Evolutionary conservation across 2,888 invertebrate species (phyloP), one percentile per base, ranked within the genome.

Genomic region (Steinernema carpocapsae): DNA sequence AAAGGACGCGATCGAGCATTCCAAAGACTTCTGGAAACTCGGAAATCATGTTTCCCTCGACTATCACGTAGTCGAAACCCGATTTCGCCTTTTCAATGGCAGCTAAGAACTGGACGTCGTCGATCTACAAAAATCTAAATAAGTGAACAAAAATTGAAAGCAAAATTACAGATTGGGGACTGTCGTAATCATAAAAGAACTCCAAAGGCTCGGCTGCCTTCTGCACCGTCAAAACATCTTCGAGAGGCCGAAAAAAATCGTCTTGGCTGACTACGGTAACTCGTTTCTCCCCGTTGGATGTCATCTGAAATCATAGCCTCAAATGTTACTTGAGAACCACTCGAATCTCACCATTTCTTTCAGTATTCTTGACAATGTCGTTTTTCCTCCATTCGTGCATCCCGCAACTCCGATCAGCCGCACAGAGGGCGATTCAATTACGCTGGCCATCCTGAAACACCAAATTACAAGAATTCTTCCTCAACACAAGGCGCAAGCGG

Each of bases 361-460:
- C 70, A 86, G 72, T 43, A 73, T 74, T 37, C 73, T 74, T 7
- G 84, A 80, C 42, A 86, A 64, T 7, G 85, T 86, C 1, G 86
- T 82, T 77, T 86, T 86, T 24, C 86, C 86, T 0, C 85, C 77
- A 64, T 86, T 86, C n/a, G 86, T 86, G 75, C 84, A 83, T n/a
- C 79, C 83, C 17, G 64, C 64, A 32, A 64, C 32, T 14, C 64
- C 64, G n/a, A 64, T 32, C 26, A 64, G 29, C 37, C 64, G 2
- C 48, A 19, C 48, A 19, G 14, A 52, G 72, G 64, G 14, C 72
- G 70, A 32, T 29, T 43, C 37, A 3, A 10, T n/a, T 52, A 52
- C 14, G 70, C 29, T 24, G 32, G 59, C 26, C 59, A 32, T 26
- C 26, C 70, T 4, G 29, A 17, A 59, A 32, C 3, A 37, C 3